Evolutionary conservation across 1,140 invertebrate genomes (phyloP).

Genomic region (Lerema accius): DNA sequence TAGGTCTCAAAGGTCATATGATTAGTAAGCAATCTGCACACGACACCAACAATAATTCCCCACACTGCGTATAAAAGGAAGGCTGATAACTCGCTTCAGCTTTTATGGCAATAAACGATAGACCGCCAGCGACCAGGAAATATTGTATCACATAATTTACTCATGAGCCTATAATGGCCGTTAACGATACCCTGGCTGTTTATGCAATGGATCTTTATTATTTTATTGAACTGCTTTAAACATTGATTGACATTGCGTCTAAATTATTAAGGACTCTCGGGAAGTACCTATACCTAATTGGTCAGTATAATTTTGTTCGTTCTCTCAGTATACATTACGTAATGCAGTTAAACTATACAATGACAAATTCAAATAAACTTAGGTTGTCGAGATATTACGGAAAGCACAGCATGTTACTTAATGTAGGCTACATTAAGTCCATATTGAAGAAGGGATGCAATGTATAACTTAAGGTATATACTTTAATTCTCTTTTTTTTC

Average conservation of each 20-base stretch:
- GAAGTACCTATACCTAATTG: no score
- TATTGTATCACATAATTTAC: conserved; percentile 7
- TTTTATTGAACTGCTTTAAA: background rate
- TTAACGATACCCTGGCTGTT: background rate
- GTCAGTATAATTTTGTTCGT: no score
- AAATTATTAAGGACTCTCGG: background rate
- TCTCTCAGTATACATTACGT: no score
- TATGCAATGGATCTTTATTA: conserved; percentile 8
- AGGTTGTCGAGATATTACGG: no score
- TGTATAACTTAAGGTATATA: no score
- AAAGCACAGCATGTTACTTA: no score
- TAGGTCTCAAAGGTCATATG: background rate
- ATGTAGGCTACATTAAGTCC: no score
- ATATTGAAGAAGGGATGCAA: no score
- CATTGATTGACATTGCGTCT: no score
- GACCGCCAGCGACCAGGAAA: conserved; percentile 2
- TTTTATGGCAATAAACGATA: conserved; percentile 4
- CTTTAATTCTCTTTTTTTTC: no score
- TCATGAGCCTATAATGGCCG: conserved; percentile 1
- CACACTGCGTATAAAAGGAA: conserved; percentile 8
- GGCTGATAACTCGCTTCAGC: background rate
- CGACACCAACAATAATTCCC: background rate
- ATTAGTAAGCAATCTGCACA: conserved; percentile 7
- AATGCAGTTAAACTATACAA: no score
- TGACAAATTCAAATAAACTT: no score